Conservation (phyloP, 2,113 vertebrate species). For the Malurus cyaneus region DNA sequence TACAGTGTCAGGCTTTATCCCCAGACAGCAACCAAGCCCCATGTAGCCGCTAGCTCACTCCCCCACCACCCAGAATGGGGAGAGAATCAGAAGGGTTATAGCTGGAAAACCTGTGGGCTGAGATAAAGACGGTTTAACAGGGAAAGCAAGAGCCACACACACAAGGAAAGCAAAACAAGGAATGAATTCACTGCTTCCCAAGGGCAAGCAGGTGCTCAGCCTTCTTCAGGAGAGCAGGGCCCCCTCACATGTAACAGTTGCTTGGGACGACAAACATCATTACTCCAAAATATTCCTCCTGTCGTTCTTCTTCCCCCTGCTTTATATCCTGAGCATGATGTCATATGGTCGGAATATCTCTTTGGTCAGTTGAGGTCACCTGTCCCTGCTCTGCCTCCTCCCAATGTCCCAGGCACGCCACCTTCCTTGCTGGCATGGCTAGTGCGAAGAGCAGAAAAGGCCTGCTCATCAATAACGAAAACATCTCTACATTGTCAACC, state of each 20-base stretch:
- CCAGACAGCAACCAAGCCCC: not conserved
- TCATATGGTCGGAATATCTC: not conserved
- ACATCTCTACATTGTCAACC: not conserved
- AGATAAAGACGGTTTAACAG: not conserved
- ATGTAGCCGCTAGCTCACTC: rapidly evolving
- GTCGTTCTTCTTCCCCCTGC: not conserved
- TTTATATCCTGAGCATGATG: not conserved
- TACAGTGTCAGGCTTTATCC: not conserved
- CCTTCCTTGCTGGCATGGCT: not conserved
- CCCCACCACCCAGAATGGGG: not conserved
- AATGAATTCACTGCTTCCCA: not conserved
- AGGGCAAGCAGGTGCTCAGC: not conserved
- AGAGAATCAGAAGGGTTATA: not conserved
- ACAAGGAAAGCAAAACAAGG: not conserved
- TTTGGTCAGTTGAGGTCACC: not conserved
- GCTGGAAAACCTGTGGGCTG: not conserved
- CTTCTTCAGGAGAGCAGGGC: not conserved
- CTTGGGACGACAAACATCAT: not conserved
- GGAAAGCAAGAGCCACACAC: not conserved
- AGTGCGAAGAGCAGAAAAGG: not conserved
- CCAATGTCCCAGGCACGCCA: not conserved
- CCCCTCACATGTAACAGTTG: rapidly evolving
- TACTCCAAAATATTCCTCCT: not conserved
- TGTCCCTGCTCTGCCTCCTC: not conserved
- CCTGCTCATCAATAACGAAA: not conserved